These are phyloP conservation scores for Phyllostomus hastatus DNA, from an alignment of 2,113 vertebrate species.

Conservation along the genomic window DNA sequence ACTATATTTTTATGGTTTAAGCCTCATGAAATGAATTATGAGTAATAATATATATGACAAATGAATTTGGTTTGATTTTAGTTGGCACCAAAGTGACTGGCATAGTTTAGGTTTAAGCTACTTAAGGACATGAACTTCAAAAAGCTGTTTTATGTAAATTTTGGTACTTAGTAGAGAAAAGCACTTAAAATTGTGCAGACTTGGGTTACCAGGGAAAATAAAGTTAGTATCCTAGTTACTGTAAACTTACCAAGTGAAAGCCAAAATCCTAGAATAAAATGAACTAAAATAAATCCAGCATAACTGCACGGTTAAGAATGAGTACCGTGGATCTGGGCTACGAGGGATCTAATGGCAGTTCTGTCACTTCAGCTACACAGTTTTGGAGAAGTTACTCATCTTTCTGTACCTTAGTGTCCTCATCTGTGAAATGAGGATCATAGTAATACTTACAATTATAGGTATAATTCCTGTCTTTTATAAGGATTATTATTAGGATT, in stretches of 20 bases:
- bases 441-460: background rate
- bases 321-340: background rate
- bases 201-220: constrained; percentile 17
- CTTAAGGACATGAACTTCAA: constrained; percentile 30
- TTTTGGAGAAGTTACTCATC: background rate
- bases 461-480: background rate
- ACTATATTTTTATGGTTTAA: constrained; percentile 41
- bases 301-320: background rate
- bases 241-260: constrained; percentile 27
- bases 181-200: background rate
- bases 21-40: constrained; percentile 51
- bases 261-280: background rate
- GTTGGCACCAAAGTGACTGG: constrained; percentile 37
- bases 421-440: background rate
- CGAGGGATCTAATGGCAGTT: background rate
- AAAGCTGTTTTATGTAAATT: constrained; percentile 20
- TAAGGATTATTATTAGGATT: background rate
- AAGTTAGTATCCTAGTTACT: constrained; percentile 28
- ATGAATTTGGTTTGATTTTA: constrained; percentile 58
- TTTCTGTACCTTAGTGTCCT: background rate
- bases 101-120: constrained; percentile 26
- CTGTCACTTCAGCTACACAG: background rate
- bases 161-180: background rate
- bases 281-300: background rate
- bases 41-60: constrained; percentile 40